Evolutionary conservation across 2,797 vertebrate genomes (phyloP), one percentile per base, ranked within the genome.

Genomic region (Huso huso): DNA sequence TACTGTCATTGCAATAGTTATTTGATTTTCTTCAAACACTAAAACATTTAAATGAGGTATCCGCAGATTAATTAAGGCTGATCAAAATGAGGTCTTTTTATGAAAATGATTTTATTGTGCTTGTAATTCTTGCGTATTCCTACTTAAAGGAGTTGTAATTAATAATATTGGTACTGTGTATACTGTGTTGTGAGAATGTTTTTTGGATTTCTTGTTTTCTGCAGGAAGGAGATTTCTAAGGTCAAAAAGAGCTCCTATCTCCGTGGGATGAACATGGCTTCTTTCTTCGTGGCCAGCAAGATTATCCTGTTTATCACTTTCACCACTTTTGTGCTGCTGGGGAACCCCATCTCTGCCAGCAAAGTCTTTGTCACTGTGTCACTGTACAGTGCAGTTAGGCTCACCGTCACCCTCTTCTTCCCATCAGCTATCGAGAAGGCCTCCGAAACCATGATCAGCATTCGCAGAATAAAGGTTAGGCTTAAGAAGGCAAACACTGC

Each of bases 331-430:
- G 91, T 94, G 0, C 84, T 96, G 3, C 85, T 88, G 2, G 96
- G 94, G 69, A 89, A 95, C 12, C 62, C 63, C 48, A 82, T 99
- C 77, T 86, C 90, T 1, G 93, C 94, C 0, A 96, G 94, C 76
- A 87, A 77, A 0, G 90, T 96, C 64, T 99, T 98, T n/a, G 89
- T 96, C 81, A 85, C 94, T 0, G 81, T 96, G 75, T 88, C 93
- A 0, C 82, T 99, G n/a, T 98, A 96, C 0, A 81, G 87, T 1
- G 90, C 94, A 0, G 90, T 98, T 60, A 83, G 94, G 11, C 81
- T 98, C 83, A 96, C 93, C 0, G 89, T 97, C 73, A 95, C 95
- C 0, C 91, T 97, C 12, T 98, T 97, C 86, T 97, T 99, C 79
- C 96, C 96, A 0, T 58, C 82, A 0, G 96, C 96, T 59, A 81